These are phyloP conservation scores for Eulimnadia texana DNA, from an alignment of 1,140 invertebrate genomes.

Conservation along the genomic window DNA sequence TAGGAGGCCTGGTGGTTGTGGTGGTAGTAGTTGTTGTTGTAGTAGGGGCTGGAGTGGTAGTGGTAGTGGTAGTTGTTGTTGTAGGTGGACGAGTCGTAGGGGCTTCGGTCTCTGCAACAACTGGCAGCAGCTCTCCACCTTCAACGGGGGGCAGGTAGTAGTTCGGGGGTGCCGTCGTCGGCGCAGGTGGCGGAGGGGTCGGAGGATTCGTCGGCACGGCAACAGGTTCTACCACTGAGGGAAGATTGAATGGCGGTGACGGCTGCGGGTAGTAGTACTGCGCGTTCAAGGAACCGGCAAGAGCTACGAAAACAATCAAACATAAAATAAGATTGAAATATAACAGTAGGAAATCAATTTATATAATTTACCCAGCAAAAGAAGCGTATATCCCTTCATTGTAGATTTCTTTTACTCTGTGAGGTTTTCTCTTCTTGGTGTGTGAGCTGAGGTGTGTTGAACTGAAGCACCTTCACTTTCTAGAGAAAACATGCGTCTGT, in stretches of 20 bases:
- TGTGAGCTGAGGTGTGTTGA: too few relatives aligned
- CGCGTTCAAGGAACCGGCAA: neutral
- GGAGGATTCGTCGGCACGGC: neutral
- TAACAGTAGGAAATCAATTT: too few relatives aligned
- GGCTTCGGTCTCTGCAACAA: conserved; percentile 3
- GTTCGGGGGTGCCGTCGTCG: neutral
- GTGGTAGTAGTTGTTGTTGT: neutral
- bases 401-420: neutral
- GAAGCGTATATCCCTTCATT: neutral
- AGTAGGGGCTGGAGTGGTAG: neutral
- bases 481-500: neutral
- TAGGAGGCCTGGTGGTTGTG: neutral
- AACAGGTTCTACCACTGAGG: neutral
- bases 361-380: neutral
- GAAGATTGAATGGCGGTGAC: conserved; percentile 8
- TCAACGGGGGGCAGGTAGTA: neutral
- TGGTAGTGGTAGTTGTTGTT: neutral
- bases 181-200: conserved; percentile 3
- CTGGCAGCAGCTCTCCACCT: neutral
- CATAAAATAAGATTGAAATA: neutral
- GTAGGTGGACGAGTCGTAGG: neutral
- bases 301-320: neutral
- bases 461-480: neutral
- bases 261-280: conserved; percentile 13
- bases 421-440: neutral